phyloP scores from a whole-genome alignment of 2,113 vertebrate species.

The Mionectes macconnelli region DNA sequence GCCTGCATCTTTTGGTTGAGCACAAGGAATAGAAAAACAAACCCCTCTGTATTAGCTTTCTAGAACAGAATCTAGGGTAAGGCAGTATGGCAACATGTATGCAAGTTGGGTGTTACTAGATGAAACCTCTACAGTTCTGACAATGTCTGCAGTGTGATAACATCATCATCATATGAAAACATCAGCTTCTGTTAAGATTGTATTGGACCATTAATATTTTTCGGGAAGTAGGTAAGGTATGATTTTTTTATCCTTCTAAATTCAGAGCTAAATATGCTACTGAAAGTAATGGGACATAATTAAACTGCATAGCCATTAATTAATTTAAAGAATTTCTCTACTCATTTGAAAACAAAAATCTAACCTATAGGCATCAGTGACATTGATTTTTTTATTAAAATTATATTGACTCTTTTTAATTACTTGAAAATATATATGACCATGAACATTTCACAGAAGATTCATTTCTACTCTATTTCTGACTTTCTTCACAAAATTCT shows the following conservation, averaged over 20 bases:
- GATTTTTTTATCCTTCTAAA: neutral
- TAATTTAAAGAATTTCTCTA: neutral
- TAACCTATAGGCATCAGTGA: neutral
- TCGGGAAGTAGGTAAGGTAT: neutral
- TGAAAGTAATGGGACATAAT: neutral
- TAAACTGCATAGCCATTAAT: neutral
- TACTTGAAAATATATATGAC: neutral
- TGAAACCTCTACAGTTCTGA: neutral
- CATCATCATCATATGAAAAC: too few relatives aligned
- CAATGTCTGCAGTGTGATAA: neutral
- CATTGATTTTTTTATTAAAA: neutral
- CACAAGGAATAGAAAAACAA: neutral
- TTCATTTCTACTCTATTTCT: neutral
- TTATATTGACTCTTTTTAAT: neutral
- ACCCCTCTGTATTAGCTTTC: rapidly evolving
- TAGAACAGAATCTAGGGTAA: neutral
- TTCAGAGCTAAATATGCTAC: neutral
- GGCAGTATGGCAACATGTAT: neutral
- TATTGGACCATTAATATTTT: neutral
- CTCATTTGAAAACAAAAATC: neutral
- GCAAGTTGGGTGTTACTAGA: neutral
- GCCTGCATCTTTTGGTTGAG: neutral
- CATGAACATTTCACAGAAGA: neutral
- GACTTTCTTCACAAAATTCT: neutral
- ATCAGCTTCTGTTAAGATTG: neutral